phyloP scores from a whole-genome alignment of 2,113 vertebrate species.

The Mixornis gularis region DNA sequence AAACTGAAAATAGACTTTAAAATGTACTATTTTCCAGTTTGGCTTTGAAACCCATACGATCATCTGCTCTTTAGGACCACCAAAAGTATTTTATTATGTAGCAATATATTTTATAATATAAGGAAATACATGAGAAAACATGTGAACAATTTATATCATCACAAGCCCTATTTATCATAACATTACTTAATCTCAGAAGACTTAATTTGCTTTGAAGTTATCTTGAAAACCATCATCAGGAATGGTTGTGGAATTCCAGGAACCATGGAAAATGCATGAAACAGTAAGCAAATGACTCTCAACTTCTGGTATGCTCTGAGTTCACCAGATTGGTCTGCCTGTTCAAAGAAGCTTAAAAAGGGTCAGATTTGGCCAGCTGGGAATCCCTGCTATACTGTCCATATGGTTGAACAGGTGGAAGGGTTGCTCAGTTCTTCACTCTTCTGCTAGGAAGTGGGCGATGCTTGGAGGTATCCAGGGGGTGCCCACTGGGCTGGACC shows the following conservation, averaged over 20 bases:
- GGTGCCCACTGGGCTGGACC: neutral
- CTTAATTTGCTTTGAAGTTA: neutral
- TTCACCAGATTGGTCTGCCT: neutral
- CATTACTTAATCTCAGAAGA: neutral
- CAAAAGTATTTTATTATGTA: neutral
- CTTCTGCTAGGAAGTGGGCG: neutral
- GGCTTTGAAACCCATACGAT: neutral
- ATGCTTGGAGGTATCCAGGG: neutral
- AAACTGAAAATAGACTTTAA: neutral
- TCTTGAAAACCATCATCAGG: neutral
- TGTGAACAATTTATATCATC: neutral
- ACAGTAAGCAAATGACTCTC: neutral
- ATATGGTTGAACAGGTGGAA: conserved; percentile 14
- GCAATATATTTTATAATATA: neutral
- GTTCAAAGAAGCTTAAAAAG: neutral
- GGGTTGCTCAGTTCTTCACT: neutral
- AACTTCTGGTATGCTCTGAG: neutral
- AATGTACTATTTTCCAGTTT: neutral
- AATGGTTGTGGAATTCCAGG: neutral
- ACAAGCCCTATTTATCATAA: neutral
- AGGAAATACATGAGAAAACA: neutral
- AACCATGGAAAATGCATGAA: neutral
- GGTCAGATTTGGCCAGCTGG: neutral
- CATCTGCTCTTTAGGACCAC: neutral
- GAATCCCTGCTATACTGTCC: neutral